Conservation (phyloP, 2,888 invertebrate species). For the Dyspetes luteomarginatus region DNA sequence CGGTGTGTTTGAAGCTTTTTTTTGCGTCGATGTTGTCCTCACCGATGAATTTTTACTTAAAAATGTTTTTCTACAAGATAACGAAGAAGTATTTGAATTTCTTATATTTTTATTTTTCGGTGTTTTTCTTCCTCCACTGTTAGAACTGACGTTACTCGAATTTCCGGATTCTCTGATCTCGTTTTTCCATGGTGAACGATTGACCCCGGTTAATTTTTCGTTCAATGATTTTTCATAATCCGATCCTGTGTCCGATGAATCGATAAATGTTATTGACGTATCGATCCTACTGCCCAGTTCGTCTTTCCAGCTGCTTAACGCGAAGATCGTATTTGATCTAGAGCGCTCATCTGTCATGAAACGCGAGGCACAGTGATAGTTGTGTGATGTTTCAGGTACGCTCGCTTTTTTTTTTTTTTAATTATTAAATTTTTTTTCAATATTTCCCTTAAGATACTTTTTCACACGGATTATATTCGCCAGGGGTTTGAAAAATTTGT, state of each 20-base stretch:
- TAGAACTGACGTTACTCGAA: constrained; percentile 35
- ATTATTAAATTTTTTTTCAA: constrained; percentile 42
- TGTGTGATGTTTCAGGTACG: constrained; percentile 69
- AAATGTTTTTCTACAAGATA: constrained; percentile 51
- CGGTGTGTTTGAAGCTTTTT: constrained; percentile 39
- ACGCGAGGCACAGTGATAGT: constrained; percentile 75
- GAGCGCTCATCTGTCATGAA: constrained; percentile 79
- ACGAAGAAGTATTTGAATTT: constrained; percentile 27
- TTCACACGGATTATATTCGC: constrained; percentile 37
- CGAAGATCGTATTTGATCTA: constrained; percentile 77
- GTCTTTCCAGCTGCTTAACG: constrained; percentile 72
- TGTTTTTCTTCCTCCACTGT: constrained; percentile 12
- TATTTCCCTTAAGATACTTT: constrained; percentile 33
- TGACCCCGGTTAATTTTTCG: constrained; percentile 37
- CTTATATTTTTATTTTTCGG: constrained; percentile 54
- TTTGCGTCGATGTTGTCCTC: constrained; percentile 36
- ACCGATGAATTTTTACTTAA: constrained; percentile 52
- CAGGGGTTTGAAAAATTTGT: constrained; percentile 1
- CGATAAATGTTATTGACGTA: constrained; percentile 62
- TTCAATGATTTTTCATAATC: constrained; percentile 58
- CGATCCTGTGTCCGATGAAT: constrained; percentile 61
- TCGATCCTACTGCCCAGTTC: constrained; percentile 63
- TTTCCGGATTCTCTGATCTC: constrained; percentile 50
- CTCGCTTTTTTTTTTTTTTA: constrained; percentile 53
- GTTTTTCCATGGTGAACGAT: constrained; percentile 71